Evolutionary conservation across 1,140 invertebrate species (phyloP).

Genomic region (Nymphalis io): DNA sequence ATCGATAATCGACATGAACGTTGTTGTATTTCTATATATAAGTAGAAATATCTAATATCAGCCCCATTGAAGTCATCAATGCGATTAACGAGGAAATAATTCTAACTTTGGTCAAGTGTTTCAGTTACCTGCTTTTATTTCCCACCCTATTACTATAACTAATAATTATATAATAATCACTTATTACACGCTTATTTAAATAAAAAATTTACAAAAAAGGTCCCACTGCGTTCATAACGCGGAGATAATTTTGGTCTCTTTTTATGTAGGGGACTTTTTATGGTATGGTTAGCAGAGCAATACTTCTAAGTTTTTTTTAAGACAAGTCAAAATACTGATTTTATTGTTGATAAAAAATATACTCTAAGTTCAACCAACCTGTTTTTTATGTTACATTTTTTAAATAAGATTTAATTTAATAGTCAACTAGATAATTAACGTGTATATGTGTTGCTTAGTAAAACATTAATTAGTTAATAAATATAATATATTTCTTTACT

Average conservation of each 20-base stretch:
- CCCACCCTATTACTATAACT: neutral
- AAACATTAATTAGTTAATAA: too few species aligned
- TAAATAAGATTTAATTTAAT: too few species aligned
- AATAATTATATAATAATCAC: conserved; percentile 19
- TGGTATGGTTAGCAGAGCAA: neutral
- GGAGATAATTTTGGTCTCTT: conserved; percentile 42
- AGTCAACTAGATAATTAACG: too few species aligned
- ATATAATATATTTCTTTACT: too few species aligned
- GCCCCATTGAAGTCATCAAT: too few species aligned
- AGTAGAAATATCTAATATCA: too few species aligned
- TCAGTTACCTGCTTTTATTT: neutral
- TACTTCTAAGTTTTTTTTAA: neutral
- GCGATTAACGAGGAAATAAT: too few species aligned
- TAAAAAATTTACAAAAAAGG: conserved; percentile 50
- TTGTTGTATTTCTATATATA: too few species aligned
- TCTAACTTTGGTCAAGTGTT: too few species aligned
- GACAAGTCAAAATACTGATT: neutral
- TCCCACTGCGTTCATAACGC: conserved; percentile 51
- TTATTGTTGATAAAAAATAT: conserved; percentile 5
- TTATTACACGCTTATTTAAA: conserved; percentile 32
- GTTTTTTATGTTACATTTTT: too few species aligned
- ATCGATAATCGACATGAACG: too few species aligned
- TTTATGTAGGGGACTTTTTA: conserved; percentile 42
- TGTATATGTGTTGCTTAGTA: too few species aligned
- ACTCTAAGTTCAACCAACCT: neutral